Conservation (phyloP, 1,140 invertebrate species). For the Heliothis subflexa region DNA sequence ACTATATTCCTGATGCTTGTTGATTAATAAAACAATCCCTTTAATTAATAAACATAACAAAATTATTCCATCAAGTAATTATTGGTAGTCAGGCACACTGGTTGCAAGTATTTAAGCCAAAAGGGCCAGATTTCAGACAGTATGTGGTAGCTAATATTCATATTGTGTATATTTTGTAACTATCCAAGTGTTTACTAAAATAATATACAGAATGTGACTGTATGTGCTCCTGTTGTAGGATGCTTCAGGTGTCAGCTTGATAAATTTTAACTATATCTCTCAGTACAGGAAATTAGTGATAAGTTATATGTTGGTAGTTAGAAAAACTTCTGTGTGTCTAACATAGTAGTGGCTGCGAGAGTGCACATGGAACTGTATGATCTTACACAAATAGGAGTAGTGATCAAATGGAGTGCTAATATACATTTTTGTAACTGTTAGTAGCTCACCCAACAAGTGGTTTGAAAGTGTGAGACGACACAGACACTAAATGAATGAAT, state of each 20-base stretch:
- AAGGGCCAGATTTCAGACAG: background rate
- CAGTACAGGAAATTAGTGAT: constrained; percentile 84
- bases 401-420: constrained; percentile 30
- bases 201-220: constrained; percentile 9
- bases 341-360: constrained; percentile 45
- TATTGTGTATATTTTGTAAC: background rate
- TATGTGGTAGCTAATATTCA: background rate
- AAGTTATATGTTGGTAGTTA: constrained; percentile 79
- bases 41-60: background rate
- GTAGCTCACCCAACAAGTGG: background rate
- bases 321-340: constrained; percentile 64
- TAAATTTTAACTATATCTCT: constrained; percentile 82
- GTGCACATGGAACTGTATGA: constrained; percentile 33
- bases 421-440: background rate
- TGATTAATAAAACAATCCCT: background rate
- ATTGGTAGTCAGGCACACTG: background rate
- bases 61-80: background rate
- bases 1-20: background rate
- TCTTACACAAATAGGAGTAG: constrained; percentile 15
- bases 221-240: constrained; percentile 22
- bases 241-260: constrained; percentile 61
- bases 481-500: background rate
- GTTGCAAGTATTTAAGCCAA: background rate
- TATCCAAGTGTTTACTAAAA: background rate
- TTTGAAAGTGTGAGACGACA: background rate